Conservation (phyloP, 2,113 vertebrate species). For the Bubalus kerabau region DNA sequence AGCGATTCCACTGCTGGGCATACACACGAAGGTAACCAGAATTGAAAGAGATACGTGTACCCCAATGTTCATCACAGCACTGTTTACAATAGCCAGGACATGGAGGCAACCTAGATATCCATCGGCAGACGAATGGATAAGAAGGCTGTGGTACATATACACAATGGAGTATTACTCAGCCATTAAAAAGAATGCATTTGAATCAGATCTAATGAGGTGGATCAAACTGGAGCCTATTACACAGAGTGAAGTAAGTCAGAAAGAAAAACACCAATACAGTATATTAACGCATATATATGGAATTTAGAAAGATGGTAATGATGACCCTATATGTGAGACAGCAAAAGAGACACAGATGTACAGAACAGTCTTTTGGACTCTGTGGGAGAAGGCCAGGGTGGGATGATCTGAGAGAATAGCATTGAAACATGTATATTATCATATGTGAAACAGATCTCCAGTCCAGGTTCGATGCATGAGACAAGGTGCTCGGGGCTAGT, state of each 20-base stretch:
- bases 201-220: not conserved
- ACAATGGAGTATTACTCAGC: not conserved
- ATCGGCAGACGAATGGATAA: not conserved
- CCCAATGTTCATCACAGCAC: accelerated
- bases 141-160: not conserved
- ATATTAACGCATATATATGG: accelerated
- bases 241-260: not conserved
- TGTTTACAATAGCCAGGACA: not conserved
- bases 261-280: not conserved
- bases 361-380: not conserved
- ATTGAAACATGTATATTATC: not conserved
- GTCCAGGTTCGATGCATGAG: not conserved
- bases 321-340: accelerated
- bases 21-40: not conserved
- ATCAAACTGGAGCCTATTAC: not conserved
- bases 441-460: accelerated
- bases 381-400: not conserved
- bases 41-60: not conserved
- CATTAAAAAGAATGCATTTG: not conserved
- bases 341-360: not conserved
- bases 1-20: not conserved
- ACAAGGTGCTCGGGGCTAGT: accelerated
- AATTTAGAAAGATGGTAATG: not conserved
- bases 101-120: not conserved
- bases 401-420: not conserved